A percentile compares a stretch with the other conserved stretches of the same genome.
phyloP scores from a whole-genome alignment of 2,888 invertebrate species.

The Odiellus spinosus region DNA sequence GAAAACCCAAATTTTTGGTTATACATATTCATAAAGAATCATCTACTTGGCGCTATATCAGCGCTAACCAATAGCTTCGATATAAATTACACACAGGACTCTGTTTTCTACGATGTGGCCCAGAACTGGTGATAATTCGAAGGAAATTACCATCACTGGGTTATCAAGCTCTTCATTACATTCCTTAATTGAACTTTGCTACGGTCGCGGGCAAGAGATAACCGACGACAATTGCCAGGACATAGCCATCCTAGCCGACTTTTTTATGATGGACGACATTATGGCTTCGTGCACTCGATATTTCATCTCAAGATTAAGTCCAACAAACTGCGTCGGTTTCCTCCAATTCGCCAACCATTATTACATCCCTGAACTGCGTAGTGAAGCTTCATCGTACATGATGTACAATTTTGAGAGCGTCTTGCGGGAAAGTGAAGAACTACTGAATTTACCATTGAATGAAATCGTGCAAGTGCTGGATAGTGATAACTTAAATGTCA shows the following conservation, averaged over 20 bases:
- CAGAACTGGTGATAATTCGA: slow-evolving; percentile 40
- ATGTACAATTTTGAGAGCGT: slow-evolving; percentile 58
- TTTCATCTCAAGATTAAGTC: slow-evolving; percentile 47
- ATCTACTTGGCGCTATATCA: too few relatives aligned
- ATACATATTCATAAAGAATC: too few relatives aligned
- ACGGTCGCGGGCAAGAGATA: slow-evolving; percentile 58
- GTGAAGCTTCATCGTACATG: slow-evolving; percentile 45
- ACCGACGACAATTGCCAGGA: slow-evolving; percentile 56
- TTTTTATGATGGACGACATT: slow-evolving; percentile 65
- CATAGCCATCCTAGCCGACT: slow-evolving; percentile 69
- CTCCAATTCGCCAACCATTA: slow-evolving; percentile 63
- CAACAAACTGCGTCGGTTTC: slow-evolving; percentile 67
- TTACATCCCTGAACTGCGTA: slow-evolving; percentile 53
- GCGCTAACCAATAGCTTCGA: too few relatives aligned
- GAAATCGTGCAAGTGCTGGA: slow-evolving; percentile 60
- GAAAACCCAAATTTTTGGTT: too few relatives aligned
- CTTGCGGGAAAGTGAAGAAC: slow-evolving; percentile 53
- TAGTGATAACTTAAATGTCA: slow-evolving; percentile 65
- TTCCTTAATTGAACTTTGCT: slow-evolving; percentile 65
- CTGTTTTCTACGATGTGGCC: too few relatives aligned
- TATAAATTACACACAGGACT: too few relatives aligned
- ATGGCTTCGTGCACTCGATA: slow-evolving; percentile 63
- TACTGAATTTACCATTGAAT: slow-evolving; percentile 50
- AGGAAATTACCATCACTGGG: slow-evolving; percentile 54
- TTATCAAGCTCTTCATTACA: slow-evolving; percentile 60